Base-by-base conservation (phyloP, 2,888 invertebrate genomes). In the Teleiodes luculella region DNA sequence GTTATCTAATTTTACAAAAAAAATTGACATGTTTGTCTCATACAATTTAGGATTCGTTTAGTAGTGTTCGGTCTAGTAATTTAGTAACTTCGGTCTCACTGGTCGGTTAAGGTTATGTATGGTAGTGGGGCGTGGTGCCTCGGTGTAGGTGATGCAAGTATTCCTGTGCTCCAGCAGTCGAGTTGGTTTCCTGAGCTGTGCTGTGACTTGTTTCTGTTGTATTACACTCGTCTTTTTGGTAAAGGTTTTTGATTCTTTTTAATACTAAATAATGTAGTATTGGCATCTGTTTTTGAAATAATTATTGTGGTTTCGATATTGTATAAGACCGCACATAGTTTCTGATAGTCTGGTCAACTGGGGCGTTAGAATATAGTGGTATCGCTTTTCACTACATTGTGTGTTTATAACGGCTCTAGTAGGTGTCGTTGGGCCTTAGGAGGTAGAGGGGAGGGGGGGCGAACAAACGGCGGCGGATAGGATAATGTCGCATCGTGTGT, bases 401-500 rank as follows among this genome's bases (percentile, higher is more conserved):
- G 57, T 61, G 63, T 68, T 63, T 70, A 28, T 51, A 18, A 24
- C 24, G 24, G 24, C 24, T 24, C 24, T 45, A 20, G 57, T 72
- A 66, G 66, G 64, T 67, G 61, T 68, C 69, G 68, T 70, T 70
- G 8, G 11, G 33, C 33, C n/a, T 33, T 33, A 8, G n/a, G 43
- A 20, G 43, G 60, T 73, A 57, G 16, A 20, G 41, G 41, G 18
- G 51, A 36, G 64, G 69, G 68, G 70, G 68, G 74, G 69, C 70
- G 86, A 83, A 83, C 85, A 83, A 83, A 81, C 65, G 69, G 66
- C 66, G 70, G 62, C 59, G 65, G 65, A 63, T 86, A 87, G 86
- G 78, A 83, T 87, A 85, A 83, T 82, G 67, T 72, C 69, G 66
- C 83, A 81, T 83, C 68, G 65, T 85, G 79, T 86, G 86, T 85